These are phyloP conservation scores for Arnoldichthys spilopterus DNA, from an alignment of 2,797 vertebrate species.

Conservation along the genomic window DNA sequence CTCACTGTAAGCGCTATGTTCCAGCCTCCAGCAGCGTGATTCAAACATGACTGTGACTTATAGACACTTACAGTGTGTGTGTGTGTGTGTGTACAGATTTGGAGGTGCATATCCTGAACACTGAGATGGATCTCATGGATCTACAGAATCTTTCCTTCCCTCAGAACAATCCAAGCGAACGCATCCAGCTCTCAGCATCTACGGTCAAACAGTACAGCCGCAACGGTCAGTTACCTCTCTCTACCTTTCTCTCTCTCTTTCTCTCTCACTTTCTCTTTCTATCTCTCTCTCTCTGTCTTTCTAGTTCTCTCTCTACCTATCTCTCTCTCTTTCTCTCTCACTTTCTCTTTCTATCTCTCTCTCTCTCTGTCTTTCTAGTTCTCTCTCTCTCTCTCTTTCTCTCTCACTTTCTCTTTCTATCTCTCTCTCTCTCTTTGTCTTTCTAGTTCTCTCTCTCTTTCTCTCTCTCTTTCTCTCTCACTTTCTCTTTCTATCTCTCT, in stretches of 20 bases:
- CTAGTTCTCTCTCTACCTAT: background rate
- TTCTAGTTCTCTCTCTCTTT: too few species aligned
- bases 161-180: slow-evolving; percentile 85
- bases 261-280: background rate
- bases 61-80: too few species aligned
- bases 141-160: slow-evolving; percentile 91
- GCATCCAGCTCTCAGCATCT: slow-evolving; percentile 91
- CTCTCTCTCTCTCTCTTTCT: too few species aligned
- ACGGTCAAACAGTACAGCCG: slow-evolving; percentile 96
- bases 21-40: too few species aligned
- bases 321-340: background rate
- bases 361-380: background rate
- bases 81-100: slow-evolving; percentile 76
- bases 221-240: slow-evolving; percentile 81
- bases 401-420: too few species aligned
- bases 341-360: background rate
- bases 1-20: too few species aligned
- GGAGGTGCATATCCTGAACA: slow-evolving; percentile 91
- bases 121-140: slow-evolving; percentile 88
- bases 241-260: background rate
- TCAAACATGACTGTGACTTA: too few species aligned
- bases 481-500: too few species aligned
- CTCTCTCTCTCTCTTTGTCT: too few species aligned
- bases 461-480: too few species aligned
- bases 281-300: background rate